These are phyloP conservation scores for Chrysolina americana DNA, from an alignment of 2,888 invertebrate species.

Conservation along the genomic window DNA sequence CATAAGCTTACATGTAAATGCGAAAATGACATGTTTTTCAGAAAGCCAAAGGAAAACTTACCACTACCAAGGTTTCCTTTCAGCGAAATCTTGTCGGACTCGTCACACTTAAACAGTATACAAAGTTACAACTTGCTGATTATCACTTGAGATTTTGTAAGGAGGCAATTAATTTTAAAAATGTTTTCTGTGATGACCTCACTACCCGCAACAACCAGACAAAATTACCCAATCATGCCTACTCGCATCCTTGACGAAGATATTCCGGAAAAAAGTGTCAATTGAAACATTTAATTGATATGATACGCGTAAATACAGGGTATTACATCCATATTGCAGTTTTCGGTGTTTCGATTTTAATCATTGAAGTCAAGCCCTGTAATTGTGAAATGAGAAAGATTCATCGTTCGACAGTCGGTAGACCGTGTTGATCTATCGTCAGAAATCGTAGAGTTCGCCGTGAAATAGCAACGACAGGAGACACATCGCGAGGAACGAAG, in stretches of 20 bases:
- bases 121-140: too few species aligned
- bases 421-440: slow-evolving; percentile 12
- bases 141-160: too few species aligned
- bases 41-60: too few species aligned
- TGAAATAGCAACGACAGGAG: background rate
- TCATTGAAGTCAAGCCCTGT: background rate
- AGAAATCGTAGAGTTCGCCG: slow-evolving; percentile 19
- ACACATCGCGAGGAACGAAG: background rate
- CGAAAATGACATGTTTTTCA: too few species aligned
- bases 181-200: slow-evolving; percentile 11
- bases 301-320: slow-evolving; percentile 25
- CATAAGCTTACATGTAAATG: too few species aligned
- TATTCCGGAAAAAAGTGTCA: slow-evolving; percentile 25
- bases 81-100: too few species aligned
- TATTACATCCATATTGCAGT: slow-evolving; percentile 7
- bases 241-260: background rate
- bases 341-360: background rate
- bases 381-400: slow-evolving; percentile 6
- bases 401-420: background rate
- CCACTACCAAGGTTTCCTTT: too few species aligned
- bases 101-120: too few species aligned
- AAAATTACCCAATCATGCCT: slow-evolving; percentile 5
- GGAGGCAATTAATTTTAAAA: too few species aligned
- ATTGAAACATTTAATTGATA: slow-evolving; percentile 42
- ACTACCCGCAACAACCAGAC: background rate